These are phyloP conservation scores for Amiota mariae DNA, from an alignment of 2,888 invertebrate genomes.

Conservation along the genomic window DNA sequence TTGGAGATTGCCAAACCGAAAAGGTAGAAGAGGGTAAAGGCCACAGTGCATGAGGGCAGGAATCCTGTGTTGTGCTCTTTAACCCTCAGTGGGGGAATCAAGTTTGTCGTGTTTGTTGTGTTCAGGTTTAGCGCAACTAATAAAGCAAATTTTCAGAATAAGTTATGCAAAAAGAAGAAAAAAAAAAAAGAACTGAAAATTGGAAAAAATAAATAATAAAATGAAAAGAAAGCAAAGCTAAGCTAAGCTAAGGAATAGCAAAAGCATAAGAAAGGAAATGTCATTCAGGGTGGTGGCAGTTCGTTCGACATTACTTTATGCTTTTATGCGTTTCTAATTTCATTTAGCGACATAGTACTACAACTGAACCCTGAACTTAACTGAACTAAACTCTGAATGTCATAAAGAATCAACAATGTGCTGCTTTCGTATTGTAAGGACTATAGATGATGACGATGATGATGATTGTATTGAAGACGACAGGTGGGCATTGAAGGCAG, in stretches of 20 bases:
- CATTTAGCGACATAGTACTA: constrained; percentile 60
- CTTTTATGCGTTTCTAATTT: constrained; percentile 68
- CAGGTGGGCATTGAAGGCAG: too few relatives aligned
- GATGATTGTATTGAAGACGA: too few relatives aligned
- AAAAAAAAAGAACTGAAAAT: background rate
- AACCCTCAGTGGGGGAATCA: background rate
- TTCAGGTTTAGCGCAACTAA: constrained; percentile 8
- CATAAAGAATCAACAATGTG: too few relatives aligned
- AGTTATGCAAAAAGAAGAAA: constrained; percentile 22
- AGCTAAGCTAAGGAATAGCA: constrained; percentile 14
- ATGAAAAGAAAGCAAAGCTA: background rate
- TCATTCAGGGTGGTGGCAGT: constrained; percentile 32
- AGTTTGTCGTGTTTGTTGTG: too few relatives aligned
- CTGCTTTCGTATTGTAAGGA: too few relatives aligned
- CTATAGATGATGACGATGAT: too few relatives aligned
- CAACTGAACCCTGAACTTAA: too few relatives aligned
- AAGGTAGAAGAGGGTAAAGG: too few relatives aligned
- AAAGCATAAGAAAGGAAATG: constrained; percentile 1
- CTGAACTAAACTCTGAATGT: too few relatives aligned
- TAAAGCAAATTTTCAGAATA: constrained; percentile 25
- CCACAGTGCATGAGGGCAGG: too few relatives aligned
- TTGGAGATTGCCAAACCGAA: too few relatives aligned
- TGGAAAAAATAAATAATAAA: background rate
- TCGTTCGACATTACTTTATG: constrained; percentile 52
- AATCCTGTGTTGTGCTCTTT: constrained; percentile 2